Conservation (phyloP, 2,113 vertebrate species). For the Nettapus auritus region DNA sequence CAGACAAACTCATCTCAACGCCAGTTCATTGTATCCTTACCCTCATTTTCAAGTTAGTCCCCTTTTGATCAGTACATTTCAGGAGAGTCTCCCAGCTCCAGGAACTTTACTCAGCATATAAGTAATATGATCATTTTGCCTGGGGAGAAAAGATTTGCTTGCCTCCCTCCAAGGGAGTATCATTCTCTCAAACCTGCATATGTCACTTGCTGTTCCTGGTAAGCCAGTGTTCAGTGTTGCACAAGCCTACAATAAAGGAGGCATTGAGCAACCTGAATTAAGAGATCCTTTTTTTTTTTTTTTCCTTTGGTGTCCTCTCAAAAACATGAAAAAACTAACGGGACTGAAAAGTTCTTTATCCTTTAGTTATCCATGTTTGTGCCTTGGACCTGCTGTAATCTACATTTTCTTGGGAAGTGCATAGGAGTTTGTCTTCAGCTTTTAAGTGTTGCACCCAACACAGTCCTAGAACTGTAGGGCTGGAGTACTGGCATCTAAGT, state of each 20-base stretch:
- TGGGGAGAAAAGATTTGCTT: not conserved
- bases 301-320: conserved; percentile 17
- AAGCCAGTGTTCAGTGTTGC: not conserved
- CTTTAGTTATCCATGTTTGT: not conserved
- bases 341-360: conserved; percentile 18
- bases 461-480: not conserved
- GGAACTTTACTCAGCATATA: not conserved
- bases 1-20: not conserved
- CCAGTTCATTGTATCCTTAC: not conserved
- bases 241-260: conserved; percentile 47
- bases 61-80: not conserved
- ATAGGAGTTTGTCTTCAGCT: not conserved
- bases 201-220: conserved; percentile 1
- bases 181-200: not conserved
- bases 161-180: not conserved
- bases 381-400: not conserved
- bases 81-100: not conserved
- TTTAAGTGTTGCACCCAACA: not conserved
- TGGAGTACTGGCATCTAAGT: not conserved
- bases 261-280: conserved; percentile 45
- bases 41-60: not conserved
- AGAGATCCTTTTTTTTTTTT: conserved; percentile 2
- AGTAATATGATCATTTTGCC: not conserved
- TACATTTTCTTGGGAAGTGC: not conserved
- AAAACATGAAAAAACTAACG: conserved; percentile 35